Evolutionary conservation across 1,140 invertebrate species (phyloP).

Genomic region (Papilio xuthus): DNA sequence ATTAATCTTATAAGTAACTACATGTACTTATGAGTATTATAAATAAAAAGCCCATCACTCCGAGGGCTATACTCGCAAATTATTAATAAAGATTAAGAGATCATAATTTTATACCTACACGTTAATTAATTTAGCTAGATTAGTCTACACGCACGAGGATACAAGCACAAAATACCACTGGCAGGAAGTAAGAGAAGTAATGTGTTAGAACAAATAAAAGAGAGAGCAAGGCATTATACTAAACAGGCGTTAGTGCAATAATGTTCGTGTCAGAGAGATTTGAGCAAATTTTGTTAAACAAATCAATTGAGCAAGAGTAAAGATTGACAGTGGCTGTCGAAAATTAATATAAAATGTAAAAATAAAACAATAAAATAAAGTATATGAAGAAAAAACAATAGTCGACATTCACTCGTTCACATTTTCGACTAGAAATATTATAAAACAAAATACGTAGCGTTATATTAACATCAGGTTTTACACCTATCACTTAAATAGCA

Average conservation of each 20-base stretch:
- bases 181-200: conserved; percentile 51
- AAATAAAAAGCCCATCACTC: conserved; percentile 67
- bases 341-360: conserved; percentile 50
- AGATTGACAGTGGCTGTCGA: conserved; percentile 66
- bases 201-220: conserved; percentile 51
- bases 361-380: conserved; percentile 41
- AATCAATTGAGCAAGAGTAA: conserved; percentile 75
- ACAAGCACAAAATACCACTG: conserved; percentile 67
- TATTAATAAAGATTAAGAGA: conserved; percentile 82
- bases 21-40: conserved; percentile 80
- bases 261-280: conserved; percentile 52
- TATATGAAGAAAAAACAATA: conserved; percentile 52
- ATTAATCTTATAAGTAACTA: conserved; percentile 56
- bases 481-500: conserved; percentile 78
- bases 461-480: conserved; percentile 54
- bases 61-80: conserved; percentile 67
- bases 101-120: conserved; percentile 78
- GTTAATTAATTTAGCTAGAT: conserved; percentile 71
- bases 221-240: conserved; percentile 43
- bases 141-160: conserved; percentile 73
- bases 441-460: conserved; percentile 59
- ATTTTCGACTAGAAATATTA: conserved; percentile 78
- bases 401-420: conserved; percentile 66
- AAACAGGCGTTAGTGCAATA: conserved; percentile 45
- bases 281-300: conserved; percentile 78